Evolutionary conservation across 2,113 vertebrate genomes (phyloP).

Genomic region (Daubentonia madagascariensis): DNA sequence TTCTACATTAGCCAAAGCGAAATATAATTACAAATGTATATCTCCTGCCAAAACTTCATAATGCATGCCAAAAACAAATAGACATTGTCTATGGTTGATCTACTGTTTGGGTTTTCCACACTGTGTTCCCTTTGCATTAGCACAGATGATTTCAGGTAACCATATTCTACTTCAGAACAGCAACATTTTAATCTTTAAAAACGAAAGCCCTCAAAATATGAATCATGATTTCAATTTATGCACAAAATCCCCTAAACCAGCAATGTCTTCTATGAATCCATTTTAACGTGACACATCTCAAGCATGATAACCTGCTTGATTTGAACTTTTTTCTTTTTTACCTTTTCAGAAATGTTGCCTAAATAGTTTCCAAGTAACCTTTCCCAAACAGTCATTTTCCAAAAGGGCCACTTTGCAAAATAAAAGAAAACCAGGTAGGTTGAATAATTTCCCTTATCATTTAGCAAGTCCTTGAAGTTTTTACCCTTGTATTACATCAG

Average conservation of each 20-base stretch:
- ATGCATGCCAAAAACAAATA: conserved; percentile 63
- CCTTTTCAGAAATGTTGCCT: conserved; percentile 52
- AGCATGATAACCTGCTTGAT: neutral
- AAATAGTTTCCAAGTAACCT: conserved; percentile 41
- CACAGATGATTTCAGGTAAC: conserved; percentile 51
- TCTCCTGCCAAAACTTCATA: conserved; percentile 67
- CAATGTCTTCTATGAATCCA: neutral
- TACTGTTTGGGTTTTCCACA: conserved; percentile 66
- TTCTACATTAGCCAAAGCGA: conserved; percentile 75
- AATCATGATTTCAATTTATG: neutral
- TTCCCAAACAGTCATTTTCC: conserved; percentile 44
- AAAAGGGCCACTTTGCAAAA: conserved; percentile 67
- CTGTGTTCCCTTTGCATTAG: neutral
- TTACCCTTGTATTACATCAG: conserved; percentile 37
- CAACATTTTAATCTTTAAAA: neutral
- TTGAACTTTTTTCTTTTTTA: neutral
- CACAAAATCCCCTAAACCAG: neutral
- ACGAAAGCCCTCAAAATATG: neutral
- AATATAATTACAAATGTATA: conserved; percentile 71
- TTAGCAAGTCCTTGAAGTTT: conserved; percentile 42
- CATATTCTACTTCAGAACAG: neutral
- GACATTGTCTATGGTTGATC: conserved; percentile 56
- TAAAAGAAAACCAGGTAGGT: conserved; percentile 68
- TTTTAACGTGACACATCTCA: neutral
- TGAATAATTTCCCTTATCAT: conserved; percentile 66